Evolutionary conservation across 2,113 vertebrate species (phyloP), one percentile per base, ranked within the genome.

Genomic region (Strigops habroptila): DNA sequence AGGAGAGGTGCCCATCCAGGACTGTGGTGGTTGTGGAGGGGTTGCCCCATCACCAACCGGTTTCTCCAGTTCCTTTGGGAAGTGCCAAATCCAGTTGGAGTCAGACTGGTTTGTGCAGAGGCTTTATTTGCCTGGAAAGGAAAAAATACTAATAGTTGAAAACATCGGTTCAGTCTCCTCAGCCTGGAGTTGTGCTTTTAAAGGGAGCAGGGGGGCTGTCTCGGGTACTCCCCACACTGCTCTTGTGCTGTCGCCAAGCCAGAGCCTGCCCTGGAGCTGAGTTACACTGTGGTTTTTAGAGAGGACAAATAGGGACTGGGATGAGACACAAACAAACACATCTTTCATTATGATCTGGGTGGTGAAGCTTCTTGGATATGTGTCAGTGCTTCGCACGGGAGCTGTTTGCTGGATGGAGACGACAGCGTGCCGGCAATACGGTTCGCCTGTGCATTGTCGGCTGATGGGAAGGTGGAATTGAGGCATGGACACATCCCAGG

Each of bases 41-140:
- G 46, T 77, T 89, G 51, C 53, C 31, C 57, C 91, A 79, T 91
- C 93, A 31, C 48, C 60, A 86, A 75, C 96, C 1, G 1, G 95
- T 93, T 92, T 77, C 59, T 95, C 96, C 1, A 0, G 96, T 92
- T 94, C 77, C 60, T 94, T 57, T 53, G 64, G 53, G 53, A 88
- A 93, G 73, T 0, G 0, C 28, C 53, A 82, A 93, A 75, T 13
- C 51, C 51, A 91, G 48, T 0, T 5, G 8, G 88, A 95, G 96
- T 88, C 88, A 88, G 88, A 92, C 93, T 74, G 82, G 95, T 95
- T 96, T 93, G 68, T 43, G 37, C 83, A 55, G 69, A 90, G 44
- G n/a, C 80, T 92, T 7, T 71, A 46, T 96, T 92, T 94, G 87
- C 91, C 90, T 37, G 52, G 43, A 75, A 62, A 70, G 27, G 14